These are phyloP conservation scores for Stomorhina lunata DNA, from an alignment of 2,888 invertebrate species.

Conservation along the genomic window DNA sequence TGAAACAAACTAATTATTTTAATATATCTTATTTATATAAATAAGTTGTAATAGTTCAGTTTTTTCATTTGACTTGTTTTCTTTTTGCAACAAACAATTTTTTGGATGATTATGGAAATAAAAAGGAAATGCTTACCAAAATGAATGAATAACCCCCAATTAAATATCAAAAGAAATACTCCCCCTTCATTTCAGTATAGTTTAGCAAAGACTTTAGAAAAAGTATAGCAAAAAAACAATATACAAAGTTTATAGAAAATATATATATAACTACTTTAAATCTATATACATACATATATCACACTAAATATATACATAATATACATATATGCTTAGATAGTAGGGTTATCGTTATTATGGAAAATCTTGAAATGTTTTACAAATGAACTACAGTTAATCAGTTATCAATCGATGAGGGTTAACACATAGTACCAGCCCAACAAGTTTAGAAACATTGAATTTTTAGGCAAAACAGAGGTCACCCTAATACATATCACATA, in stretches of 20 bases:
- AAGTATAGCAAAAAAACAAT: not conserved
- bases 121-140: conserved; percentile 30
- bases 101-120: not conserved
- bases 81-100: not conserved
- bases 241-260: conserved; percentile 3
- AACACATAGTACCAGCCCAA: too few relatives aligned
- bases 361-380: too few relatives aligned
- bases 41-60: conserved; percentile 18
- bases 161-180: conserved; percentile 20
- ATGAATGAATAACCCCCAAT: conserved; percentile 35
- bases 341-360: too few relatives aligned
- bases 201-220: not conserved
- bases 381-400: too few relatives aligned
- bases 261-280: conserved; percentile 18
- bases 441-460: too few relatives aligned
- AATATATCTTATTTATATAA: conserved; percentile 12
- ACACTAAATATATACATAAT: too few relatives aligned
- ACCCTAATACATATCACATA: too few relatives aligned
- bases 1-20: conserved; percentile 43
- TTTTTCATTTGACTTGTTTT: not conserved
- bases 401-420: too few relatives aligned
- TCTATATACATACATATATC: not conserved
- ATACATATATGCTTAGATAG: too few relatives aligned
- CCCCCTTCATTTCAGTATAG: not conserved
- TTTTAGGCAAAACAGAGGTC: too few relatives aligned